A percentile compares a stretch with the other conserved stretches of the same genome.
These are phyloP conservation scores for Tipula lateralis DNA, from an alignment of 2,888 invertebrate species.

Conservation along the genomic window DNA sequence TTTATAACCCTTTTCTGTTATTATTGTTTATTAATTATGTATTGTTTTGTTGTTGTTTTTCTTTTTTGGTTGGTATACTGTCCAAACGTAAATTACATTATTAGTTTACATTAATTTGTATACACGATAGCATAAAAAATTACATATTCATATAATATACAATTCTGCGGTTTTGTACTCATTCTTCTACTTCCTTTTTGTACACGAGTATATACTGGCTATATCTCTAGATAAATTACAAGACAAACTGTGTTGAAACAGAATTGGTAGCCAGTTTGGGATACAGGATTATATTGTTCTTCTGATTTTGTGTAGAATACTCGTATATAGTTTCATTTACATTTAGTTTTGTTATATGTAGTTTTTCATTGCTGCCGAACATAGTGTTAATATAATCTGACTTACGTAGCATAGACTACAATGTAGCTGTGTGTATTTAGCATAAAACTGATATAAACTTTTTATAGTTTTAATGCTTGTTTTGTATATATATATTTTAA, in stretches of 20 bases:
- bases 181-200: neutral
- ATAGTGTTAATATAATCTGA: neutral
- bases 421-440: neutral
- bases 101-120: neutral
- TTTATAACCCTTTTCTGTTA: neutral
- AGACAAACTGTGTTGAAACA: neutral
- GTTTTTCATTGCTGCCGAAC: neutral
- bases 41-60: neutral
- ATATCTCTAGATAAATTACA: neutral
- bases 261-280: neutral
- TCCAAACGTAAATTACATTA: neutral
- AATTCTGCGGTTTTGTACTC: neutral
- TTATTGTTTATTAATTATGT: neutral
- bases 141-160: neutral
- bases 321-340: neutral
- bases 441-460: conserved; percentile 20
- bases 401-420: neutral
- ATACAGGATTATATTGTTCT: neutral
- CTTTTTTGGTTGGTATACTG: neutral
- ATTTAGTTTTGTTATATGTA: neutral
- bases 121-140: neutral
- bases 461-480: neutral
- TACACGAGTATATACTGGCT: neutral
- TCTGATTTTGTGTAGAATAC: neutral
- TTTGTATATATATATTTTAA: neutral